Conservation (phyloP, 2,888 invertebrate species). For the Crematogaster levior region DNA sequence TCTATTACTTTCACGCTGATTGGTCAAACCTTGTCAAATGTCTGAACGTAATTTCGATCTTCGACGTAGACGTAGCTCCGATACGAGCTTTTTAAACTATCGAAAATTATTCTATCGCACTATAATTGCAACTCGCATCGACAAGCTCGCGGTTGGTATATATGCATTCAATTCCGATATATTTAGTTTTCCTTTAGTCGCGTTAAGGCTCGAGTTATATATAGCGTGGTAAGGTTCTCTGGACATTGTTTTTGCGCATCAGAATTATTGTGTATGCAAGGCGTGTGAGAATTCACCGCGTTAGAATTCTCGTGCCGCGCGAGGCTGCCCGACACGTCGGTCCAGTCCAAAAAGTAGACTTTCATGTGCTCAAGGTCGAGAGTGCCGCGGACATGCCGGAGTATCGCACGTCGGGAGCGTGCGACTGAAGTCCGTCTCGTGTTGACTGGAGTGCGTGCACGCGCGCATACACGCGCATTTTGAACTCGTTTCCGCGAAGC, state of each 20-base stretch:
- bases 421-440: background rate
- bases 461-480: background rate
- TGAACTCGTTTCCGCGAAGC: background rate
- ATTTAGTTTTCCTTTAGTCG: background rate
- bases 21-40: background rate
- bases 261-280: background rate
- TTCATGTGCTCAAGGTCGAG: constrained; percentile 9
- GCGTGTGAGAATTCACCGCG: background rate
- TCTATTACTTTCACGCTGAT: background rate
- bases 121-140: background rate
- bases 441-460: background rate
- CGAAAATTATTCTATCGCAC: background rate
- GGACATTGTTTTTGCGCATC: background rate
- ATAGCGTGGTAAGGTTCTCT: background rate
- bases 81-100: background rate
- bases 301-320: background rate
- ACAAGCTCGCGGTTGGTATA: background rate
- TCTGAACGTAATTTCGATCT: background rate
- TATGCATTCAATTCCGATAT: background rate
- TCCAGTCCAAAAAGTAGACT: background rate
- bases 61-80: background rate
- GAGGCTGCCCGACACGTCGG: background rate
- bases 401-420: background rate
- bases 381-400: background rate
- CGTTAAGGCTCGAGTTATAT: background rate